Evolutionary conservation across 2,888 invertebrate species (phyloP).

Genomic region (Metopia argyrocephala): DNA sequence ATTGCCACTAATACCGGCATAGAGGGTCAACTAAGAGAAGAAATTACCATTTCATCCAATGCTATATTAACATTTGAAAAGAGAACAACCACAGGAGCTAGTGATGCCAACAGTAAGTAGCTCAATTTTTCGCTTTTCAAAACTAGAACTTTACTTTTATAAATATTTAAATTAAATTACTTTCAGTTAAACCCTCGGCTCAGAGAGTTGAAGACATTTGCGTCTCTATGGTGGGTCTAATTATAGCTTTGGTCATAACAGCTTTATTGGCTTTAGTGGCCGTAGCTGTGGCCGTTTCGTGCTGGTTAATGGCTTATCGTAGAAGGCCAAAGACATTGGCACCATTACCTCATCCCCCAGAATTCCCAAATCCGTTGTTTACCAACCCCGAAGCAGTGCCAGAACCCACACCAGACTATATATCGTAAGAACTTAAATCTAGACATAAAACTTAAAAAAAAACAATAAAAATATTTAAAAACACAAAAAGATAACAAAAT

Average conservation of each 20-base stretch:
- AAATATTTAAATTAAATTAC: conserved; percentile 18
- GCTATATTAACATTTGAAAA: conserved; percentile 93
- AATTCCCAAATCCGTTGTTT: conserved; percentile 96
- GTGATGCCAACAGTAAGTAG: conserved; percentile 86
- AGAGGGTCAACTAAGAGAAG: conserved; percentile 92
- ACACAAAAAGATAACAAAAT: conserved; percentile 62
- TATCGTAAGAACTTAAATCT: conserved; percentile 78
- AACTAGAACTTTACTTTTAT: background rate
- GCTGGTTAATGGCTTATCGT: conserved; percentile 96
- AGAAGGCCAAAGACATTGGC: conserved; percentile 92
- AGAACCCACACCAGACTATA: conserved; percentile 90
- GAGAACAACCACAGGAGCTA: conserved; percentile 83
- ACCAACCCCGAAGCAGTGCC: conserved; percentile 89
- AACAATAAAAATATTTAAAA: conserved; percentile 38
- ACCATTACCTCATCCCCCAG: conserved; percentile 95
- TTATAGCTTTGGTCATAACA: conserved; percentile 94
- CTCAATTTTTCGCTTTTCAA: too few species aligned
- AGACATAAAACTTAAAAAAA: conserved; percentile 49
- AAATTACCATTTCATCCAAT: conserved; percentile 95
- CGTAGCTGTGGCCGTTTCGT: conserved; percentile 95
- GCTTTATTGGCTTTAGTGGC: conserved; percentile 94
- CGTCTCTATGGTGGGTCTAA: conserved; percentile 94
- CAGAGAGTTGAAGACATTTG: conserved; percentile 90
- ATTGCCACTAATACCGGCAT: conserved; percentile 81
- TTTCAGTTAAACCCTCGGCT: conserved; percentile 78